These are phyloP conservation scores for Lerema accius DNA, from an alignment of 1,140 invertebrate genomes.

Conservation along the genomic window DNA sequence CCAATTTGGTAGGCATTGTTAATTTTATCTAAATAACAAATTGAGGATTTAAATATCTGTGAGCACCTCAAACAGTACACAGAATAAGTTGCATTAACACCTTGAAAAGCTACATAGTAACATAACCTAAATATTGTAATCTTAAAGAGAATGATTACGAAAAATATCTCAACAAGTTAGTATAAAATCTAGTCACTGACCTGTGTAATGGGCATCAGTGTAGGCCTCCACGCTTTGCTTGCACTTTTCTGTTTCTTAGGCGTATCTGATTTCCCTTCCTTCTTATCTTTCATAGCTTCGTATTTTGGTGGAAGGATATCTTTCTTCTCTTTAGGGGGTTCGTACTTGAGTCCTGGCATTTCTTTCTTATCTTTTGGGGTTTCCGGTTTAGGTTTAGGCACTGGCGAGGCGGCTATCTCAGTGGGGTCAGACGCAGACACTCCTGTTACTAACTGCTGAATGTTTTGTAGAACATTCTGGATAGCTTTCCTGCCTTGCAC, in stretches of 20 bases:
- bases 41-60: no score
- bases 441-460: conserved; percentile 77
- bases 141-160: no score
- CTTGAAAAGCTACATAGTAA: no score
- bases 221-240: conserved; percentile 87
- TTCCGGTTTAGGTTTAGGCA: conserved; percentile 49
- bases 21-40: no score
- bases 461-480: conserved; percentile 78
- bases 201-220: conserved; percentile 85
- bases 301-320: conserved; percentile 44
- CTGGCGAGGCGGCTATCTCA: conserved; percentile 59
- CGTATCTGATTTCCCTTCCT: conserved; percentile 54
- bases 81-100: no score
- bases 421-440: conserved; percentile 73
- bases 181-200: conserved; percentile 47
- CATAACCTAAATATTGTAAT: no score
- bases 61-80: no score
- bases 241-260: conserved; percentile 79
- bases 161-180: no score
- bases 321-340: conserved; percentile 54
- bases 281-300: conserved; percentile 48
- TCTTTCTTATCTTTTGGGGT: conserved; percentile 59
- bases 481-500: conserved; percentile 74
- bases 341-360: conserved; percentile 45
- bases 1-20: no score